These are phyloP conservation scores for Anguilla pacifica DNA, from an alignment of 2,797 vertebrate genomes.

Conservation along the genomic window DNA sequence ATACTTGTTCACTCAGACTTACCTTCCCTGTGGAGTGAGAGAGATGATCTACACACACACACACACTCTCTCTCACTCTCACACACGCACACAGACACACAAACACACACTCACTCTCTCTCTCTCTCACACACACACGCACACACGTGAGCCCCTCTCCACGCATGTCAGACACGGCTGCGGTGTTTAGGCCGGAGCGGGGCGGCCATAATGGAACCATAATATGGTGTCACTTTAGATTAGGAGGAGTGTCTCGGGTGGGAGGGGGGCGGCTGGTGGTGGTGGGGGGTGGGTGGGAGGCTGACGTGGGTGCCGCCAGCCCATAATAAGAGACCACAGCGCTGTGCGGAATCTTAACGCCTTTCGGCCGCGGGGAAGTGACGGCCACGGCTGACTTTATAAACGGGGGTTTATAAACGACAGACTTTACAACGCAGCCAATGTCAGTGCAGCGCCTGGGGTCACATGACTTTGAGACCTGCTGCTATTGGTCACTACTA, in stretches of 20 bases:
- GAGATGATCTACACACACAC: no score
- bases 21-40: no score
- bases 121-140: no score
- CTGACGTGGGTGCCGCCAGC: slow-evolving; percentile 35
- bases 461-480: background rate
- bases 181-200: slow-evolving; percentile 59
- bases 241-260: slow-evolving; percentile 63
- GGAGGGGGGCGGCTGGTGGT: slow-evolving; percentile 58
- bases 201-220: slow-evolving; percentile 70
- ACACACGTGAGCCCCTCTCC: background rate
- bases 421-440: background rate
- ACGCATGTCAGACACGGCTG: slow-evolving; percentile 53
- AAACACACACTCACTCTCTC: no score
- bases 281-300: background rate
- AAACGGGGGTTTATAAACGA: background rate
- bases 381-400: background rate
- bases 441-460: no score
- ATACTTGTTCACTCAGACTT: no score
- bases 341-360: slow-evolving; percentile 61
- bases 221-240: slow-evolving; percentile 71
- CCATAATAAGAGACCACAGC: slow-evolving; percentile 64
- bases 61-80: no score
- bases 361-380: slow-evolving; percentile 35
- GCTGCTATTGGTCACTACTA: background rate
- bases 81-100: no score